Percentiles rank a stretch among this genome's conserved stretches.
Evolutionary conservation across 2,888 invertebrate genomes (phyloP).

Genomic region (Melipona bicolor): DNA sequence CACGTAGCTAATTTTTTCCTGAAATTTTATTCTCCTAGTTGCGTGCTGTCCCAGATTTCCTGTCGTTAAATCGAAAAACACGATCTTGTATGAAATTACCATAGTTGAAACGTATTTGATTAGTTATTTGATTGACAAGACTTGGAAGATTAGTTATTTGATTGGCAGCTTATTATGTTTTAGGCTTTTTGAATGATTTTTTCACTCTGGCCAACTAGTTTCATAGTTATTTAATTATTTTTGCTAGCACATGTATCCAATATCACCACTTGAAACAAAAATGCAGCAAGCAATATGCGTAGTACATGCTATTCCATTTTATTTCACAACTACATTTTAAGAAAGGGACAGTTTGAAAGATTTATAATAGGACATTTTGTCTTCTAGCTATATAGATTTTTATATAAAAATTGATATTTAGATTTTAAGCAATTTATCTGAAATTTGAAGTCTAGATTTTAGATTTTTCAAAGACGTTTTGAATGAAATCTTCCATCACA

Average conservation of each 20-base stretch:
- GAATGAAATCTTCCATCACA: background rate
- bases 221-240: constrained; percentile 28
- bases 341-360: background rate
- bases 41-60: constrained; percentile 12
- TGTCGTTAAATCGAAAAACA: constrained; percentile 6
- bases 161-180: background rate
- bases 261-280: background rate
- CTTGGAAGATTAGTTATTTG: too few species aligned
- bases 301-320: background rate
- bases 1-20: background rate
- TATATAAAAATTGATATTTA: background rate
- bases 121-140: too few species aligned
- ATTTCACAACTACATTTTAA: background rate
- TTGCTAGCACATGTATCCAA: background rate
- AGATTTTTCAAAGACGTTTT: background rate
- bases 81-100: constrained; percentile 25
- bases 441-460: background rate
- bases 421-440: background rate
- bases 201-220: background rate
- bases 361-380: background rate
- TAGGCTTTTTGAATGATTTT: background rate
- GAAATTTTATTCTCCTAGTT: constrained; percentile 2
- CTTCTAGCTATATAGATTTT: background rate
- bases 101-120: background rate
- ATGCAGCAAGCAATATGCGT: background rate